Evolutionary conservation across 2,888 invertebrate species (phyloP).

Genomic region (Phanerotoma sp.): DNA sequence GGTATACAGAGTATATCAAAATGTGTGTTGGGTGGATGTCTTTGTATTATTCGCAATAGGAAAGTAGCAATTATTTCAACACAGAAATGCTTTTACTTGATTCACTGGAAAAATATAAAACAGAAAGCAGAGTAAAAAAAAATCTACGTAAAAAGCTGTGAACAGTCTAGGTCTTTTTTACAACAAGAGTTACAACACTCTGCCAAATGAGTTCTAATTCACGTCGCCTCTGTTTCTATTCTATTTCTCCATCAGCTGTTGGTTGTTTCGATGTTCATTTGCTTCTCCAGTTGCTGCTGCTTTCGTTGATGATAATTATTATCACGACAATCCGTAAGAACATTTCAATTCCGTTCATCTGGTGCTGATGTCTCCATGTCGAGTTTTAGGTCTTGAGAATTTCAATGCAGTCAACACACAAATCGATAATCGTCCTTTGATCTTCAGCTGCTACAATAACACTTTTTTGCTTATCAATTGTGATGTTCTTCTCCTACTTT

Average conservation of each 20-base stretch:
- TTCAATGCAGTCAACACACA: neutral
- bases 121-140: neutral
- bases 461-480: neutral
- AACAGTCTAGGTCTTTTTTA: slow-evolving; percentile 5
- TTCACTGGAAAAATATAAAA: neutral
- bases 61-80: neutral
- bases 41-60: too few relatives aligned
- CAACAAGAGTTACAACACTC: slow-evolving; percentile 11
- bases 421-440: neutral
- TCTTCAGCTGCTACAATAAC: slow-evolving; percentile 1
- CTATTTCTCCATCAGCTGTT: slow-evolving; percentile 23
- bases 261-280: slow-evolving; percentile 19
- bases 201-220: slow-evolving; percentile 45
- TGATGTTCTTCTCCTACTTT: too few relatives aligned
- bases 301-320: too few relatives aligned
- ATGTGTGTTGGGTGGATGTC: too few relatives aligned
- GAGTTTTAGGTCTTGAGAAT: too few relatives aligned
- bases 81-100: neutral
- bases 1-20: too few relatives aligned
- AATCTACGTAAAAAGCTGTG: neutral
- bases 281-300: too few relatives aligned
- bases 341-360: neutral
- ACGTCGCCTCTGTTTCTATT: slow-evolving; percentile 23
- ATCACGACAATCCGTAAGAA: too few relatives aligned
- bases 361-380: too few relatives aligned